These are phyloP conservation scores for Epinephelus cyanopodus DNA, from an alignment of 2,113 vertebrate species.

Conservation along the genomic window DNA sequence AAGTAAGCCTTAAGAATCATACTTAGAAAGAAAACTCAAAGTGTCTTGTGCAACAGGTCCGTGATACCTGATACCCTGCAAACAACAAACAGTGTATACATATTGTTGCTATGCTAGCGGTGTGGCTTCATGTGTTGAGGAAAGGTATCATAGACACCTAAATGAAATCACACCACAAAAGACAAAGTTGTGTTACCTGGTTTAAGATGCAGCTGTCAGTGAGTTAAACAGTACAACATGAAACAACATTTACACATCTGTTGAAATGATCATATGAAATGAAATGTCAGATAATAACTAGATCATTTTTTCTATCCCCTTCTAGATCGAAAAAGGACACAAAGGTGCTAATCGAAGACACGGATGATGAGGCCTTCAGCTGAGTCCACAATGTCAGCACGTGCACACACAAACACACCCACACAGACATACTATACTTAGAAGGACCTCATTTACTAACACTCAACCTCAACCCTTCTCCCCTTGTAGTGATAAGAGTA, in stretches of 20 bases:
- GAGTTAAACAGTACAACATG: not conserved
- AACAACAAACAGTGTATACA: too few species aligned
- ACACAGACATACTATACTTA: constrained; percentile 66
- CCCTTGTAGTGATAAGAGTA: not conserved
- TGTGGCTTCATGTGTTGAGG: not conserved
- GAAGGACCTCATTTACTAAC: constrained; percentile 54
- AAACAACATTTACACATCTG: not conserved
- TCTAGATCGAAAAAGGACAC: constrained; percentile 94
- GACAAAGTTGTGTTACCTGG: not conserved
- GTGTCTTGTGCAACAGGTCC: too few species aligned
- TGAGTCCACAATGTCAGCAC: constrained; percentile 81
- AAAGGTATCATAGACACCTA: too few species aligned
- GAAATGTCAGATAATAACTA: constrained; percentile 2
- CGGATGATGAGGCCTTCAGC: constrained; percentile 96
- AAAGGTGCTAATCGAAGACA: constrained; percentile 98
- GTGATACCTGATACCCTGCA: too few species aligned
- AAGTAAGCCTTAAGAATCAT: too few species aligned
- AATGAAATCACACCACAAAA: not conserved
- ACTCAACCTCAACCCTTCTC: constrained; percentile 32
- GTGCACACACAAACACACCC: constrained; percentile 20
- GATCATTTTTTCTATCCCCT: constrained; percentile 18
- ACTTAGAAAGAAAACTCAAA: too few species aligned
- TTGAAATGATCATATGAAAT: not conserved
- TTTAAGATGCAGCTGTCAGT: too few species aligned
- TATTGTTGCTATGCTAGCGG: not conserved